Evolutionary conservation across 1,140 invertebrate genomes (phyloP).

Genomic region (Physella acuta): DNA sequence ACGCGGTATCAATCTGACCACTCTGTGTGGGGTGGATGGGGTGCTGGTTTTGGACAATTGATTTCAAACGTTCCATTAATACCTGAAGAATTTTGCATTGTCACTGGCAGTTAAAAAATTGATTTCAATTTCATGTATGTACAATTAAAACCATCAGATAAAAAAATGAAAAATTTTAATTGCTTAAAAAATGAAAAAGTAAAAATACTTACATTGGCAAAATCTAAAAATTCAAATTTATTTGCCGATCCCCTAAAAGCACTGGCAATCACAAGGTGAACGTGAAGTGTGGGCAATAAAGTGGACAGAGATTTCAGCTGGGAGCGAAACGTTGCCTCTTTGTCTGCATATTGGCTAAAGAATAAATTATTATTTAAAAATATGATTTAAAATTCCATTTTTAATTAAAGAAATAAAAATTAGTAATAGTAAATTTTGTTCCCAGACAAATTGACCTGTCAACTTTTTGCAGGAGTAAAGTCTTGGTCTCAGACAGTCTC

Average conservation of each 20-base stretch:
- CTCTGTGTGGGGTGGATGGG: constrained; percentile 49
- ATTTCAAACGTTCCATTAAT: constrained; percentile 51
- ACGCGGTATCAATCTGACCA: constrained; percentile 51
- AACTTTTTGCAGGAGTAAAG: constrained; percentile 40
- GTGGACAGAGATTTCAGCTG: constrained; percentile 47
- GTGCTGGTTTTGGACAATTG: constrained; percentile 48
- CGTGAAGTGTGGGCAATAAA: constrained; percentile 51
- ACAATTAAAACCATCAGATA: neutral
- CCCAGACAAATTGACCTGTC: constrained; percentile 44
- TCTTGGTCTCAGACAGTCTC: constrained; percentile 40
- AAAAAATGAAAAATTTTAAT: neutral
- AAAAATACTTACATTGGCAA: constrained; percentile 49
- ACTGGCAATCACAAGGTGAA: constrained; percentile 49
- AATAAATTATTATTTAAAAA: constrained; percentile 9
- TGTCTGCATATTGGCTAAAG: constrained; percentile 49
- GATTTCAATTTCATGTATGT: neutral
- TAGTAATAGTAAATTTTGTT: too few relatives aligned
- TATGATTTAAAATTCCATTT: too few relatives aligned
- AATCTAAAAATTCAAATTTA: constrained; percentile 52
- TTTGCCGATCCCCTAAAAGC: constrained; percentile 52
- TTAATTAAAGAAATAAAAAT: too few relatives aligned
- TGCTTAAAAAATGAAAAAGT: constrained; percentile 3
- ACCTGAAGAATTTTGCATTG: constrained; percentile 36
- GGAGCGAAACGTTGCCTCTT: constrained; percentile 47
- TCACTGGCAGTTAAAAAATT: too few relatives aligned